Percentiles rank a stretch among this genome's conserved stretches.
Conservation (phyloP, 2,113 vertebrate species). For the Laticauda laticaudata region DNA sequence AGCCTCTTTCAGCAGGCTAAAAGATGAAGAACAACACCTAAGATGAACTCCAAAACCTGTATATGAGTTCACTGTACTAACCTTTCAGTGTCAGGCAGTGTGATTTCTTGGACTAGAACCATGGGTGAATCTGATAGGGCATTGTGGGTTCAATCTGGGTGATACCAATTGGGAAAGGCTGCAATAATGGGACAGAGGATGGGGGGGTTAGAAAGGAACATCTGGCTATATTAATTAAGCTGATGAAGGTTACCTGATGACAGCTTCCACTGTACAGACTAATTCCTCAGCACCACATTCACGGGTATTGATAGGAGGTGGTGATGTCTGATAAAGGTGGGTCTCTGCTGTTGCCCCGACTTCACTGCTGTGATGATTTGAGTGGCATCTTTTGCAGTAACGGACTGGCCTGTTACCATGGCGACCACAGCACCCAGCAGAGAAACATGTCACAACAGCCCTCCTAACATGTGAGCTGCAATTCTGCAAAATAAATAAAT, state of each 20-base stretch:
- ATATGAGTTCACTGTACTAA: not conserved
- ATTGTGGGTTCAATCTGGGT: not conserved
- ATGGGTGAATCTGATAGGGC: not conserved
- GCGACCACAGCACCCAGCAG: slow-evolving; percentile 94
- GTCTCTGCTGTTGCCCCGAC: slow-evolving; percentile 87
- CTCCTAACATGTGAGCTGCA: slow-evolving; percentile 97
- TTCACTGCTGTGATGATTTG: slow-evolving; percentile 95
- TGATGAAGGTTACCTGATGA: slow-evolving; percentile 83
- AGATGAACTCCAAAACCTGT: not conserved
- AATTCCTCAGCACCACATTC: slow-evolving; percentile 97
- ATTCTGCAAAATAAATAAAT: slow-evolving; percentile 75
- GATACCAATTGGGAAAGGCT: not conserved
- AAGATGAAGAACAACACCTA: slow-evolving; percentile 11
- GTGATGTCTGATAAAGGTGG: slow-evolving; percentile 97
- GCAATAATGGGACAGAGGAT: not conserved
- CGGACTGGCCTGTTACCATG: slow-evolving; percentile 97
- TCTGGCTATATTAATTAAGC: not conserved
- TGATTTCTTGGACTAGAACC: not conserved
- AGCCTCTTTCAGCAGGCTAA: slow-evolving; percentile 93
- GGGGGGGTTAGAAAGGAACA: not conserved
- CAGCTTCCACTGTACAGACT: slow-evolving; percentile 95
- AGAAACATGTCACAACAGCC: slow-evolving; percentile 98
- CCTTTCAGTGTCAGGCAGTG: not conserved
- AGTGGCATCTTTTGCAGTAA: slow-evolving; percentile 97
- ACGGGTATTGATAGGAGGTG: slow-evolving; percentile 95